Evolutionary conservation across 2,888 invertebrate genomes (phyloP), one percentile per base, ranked within the genome.

Genomic region (Blomia tropicalis): DNA sequence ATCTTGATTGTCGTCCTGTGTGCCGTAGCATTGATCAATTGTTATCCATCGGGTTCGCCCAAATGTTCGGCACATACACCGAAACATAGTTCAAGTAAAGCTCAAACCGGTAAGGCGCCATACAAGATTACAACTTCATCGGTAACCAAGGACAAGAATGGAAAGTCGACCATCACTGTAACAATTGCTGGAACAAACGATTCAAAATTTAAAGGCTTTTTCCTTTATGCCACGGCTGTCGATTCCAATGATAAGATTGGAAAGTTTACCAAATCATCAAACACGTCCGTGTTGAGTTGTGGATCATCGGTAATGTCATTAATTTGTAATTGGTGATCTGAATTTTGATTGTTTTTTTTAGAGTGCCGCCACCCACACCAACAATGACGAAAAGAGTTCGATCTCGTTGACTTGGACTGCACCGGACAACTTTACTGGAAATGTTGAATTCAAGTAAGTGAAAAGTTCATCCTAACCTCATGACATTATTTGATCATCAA

Each of bases 351-450:
- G 19, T 11, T 11, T 25, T 14, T 4, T 27, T 11, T 25, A 65
- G 63, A 56, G 54, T 23, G 63, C 58, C 32, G 61, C 64, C 23
- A 65, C 60, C 22, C 65, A 65, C 59, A 43, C 32, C 22, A 58
- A 65, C 29, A 61, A 60, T 29, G 47, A 43, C 14, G 51, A 27
- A 32, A 65, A 65, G 44, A 59, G n/a, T n/a, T 36, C 51, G 22
- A 56, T 64, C 14, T 60, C 65, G 17, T 61, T 64, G 19, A 53
- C 47, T n/a, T 58, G 64, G 61, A 43, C 44, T 27, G 60, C 58
- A 44, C 64, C 63, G 51, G 54, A 60, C 29, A 56, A 47, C 23
- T 64, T 64, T 59, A 64, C 62, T 61, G 67, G 59, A 43, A 64
- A 64, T 47, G 66, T 66, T 36, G 53, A 53, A 25, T 62, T 64